Percentiles rank a stretch among this genome's conserved stretches.
phyloP scores from a whole-genome alignment of 1,140 invertebrate species.

The Hyles euphorbiae region DNA sequence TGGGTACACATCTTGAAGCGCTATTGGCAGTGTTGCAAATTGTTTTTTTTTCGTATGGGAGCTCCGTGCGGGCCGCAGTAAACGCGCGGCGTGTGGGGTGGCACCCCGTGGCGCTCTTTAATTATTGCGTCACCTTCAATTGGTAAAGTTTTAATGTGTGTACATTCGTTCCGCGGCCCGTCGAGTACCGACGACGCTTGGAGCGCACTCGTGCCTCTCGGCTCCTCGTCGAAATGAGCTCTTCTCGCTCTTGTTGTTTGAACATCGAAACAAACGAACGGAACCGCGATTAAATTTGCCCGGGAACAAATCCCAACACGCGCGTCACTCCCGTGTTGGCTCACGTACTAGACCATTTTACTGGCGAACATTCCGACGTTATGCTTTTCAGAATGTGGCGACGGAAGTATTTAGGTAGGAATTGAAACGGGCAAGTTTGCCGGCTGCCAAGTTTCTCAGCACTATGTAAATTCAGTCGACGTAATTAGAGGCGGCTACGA shows the following conservation, averaged over 20 bases:
- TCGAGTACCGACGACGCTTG: conserved; percentile 48
- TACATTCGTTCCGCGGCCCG: conserved; percentile 53
- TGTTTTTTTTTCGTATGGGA: conserved; percentile 3
- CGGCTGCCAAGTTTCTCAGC: conserved; percentile 43
- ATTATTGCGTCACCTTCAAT: conserved; percentile 56
- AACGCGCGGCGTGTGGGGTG: conserved; percentile 25
- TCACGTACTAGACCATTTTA: conserved; percentile 6
- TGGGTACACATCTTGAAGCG: too few relatives aligned
- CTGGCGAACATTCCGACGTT: conserved; percentile 1
- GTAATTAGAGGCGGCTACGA: conserved; percentile 45
- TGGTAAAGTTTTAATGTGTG: conserved; percentile 68
- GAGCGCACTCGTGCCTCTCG: conserved; percentile 50
- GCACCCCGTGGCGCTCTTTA: conserved; percentile 34
- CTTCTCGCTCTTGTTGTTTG: conserved; percentile 60
- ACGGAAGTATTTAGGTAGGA: background rate
- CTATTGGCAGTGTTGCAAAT: too few relatives aligned
- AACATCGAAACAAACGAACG: conserved; percentile 55
- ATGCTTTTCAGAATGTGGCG: background rate
- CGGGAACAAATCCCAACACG: conserved; percentile 8
- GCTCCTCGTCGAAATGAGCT: conserved; percentile 43
- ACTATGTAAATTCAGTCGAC: conserved; percentile 45
- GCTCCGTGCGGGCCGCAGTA: conserved; percentile 8
- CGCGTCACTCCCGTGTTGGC: background rate
- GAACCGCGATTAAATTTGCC: conserved; percentile 47
- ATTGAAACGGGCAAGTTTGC: conserved; percentile 30